A percentile compares a stretch with the other conserved stretches of the same genome.
Conservation (phyloP, 2,888 invertebrate genomes). For the Onchidella celtica region DNA sequence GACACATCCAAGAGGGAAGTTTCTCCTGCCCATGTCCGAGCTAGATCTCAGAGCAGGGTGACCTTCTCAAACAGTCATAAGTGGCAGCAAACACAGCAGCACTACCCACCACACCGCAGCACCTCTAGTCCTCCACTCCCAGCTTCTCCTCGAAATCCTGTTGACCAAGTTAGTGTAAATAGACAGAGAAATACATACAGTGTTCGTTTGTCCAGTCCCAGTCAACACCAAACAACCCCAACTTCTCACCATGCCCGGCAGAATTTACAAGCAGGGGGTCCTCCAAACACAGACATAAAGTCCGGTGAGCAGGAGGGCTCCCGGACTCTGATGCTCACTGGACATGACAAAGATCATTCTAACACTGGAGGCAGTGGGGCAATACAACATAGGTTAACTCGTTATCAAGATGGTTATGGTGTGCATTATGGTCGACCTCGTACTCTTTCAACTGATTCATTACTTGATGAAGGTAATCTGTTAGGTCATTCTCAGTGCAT, state of each 20-base stretch:
- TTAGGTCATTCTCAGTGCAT: conserved; percentile 25
- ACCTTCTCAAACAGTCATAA: conserved; percentile 26
- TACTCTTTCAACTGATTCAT: conserved; percentile 49
- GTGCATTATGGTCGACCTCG: conserved; percentile 23
- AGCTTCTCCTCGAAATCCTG: not conserved
- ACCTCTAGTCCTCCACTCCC: not conserved
- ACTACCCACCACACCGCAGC: not conserved
- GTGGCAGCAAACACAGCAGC: conserved; percentile 7
- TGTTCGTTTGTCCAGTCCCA: not conserved
- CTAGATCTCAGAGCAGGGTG: not conserved
- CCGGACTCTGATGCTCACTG: conserved; percentile 23
- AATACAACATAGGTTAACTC: not conserved
- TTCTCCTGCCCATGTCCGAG: not conserved
- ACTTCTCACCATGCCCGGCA: not conserved
- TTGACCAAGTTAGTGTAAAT: not conserved
- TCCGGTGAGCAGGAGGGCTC: conserved; percentile 38
- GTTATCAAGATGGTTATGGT: conserved; percentile 13
- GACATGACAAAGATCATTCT: not conserved
- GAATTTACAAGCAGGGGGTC: conserved; percentile 67
- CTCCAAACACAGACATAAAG: conserved; percentile 57
- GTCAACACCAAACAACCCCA: not conserved
- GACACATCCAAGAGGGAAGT: not conserved
- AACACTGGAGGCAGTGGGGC: not conserved
- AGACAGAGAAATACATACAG: conserved; percentile 12
- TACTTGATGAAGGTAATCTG: conserved; percentile 37